Evolutionary conservation across 37 sponge, comb jelly and placozoan genomes (phyloP), one percentile per base, ranked within the genome.

Genomic region (Corticium candelabrum): DNA sequence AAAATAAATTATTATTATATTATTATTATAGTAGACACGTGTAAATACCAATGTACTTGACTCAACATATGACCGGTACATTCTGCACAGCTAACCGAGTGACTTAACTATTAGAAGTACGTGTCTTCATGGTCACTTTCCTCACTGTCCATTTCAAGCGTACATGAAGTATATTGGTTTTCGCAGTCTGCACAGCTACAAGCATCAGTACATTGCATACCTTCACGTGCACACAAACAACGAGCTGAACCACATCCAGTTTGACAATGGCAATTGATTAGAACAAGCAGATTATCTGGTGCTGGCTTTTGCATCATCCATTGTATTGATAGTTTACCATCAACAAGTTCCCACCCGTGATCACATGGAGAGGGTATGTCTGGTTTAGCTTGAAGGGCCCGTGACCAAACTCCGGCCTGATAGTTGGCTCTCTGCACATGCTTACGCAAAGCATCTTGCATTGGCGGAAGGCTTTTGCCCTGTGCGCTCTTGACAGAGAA

Each of bases 291-390:
- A 29, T 4, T 32, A 32, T 4, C 7, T 35, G 73, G 73, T 70
- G 73, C 73, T 7, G 73, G 73, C 5, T 4, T 4, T 70, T 70
- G 73, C 7, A 32, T 70, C 73, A 29, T 70, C 73, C 31, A 70
- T 35, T 7, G 5, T 7, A 70, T 34, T 4, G 33, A 29, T 4
- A 70, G 73, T 5, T 34, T 4, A 4, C 21, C 31, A 29, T 32
- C 73, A 35, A 30, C 36, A 4, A 70, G 31, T 7, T 15, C 5
- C 73, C 73, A 70, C 4, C 73, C 73, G 36, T 70, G 73, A 29
- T 32, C 73, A 29, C 33, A 5, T 4, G 73, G 73, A 29, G 4
- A 5, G 7, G 73, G 73, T 30, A 70, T 32, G 4, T n/a, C n/a
- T n/a, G 73, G 73, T 32, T 32, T 15, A 70, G 73, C 35, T 34